Evolutionary conservation across 1,140 invertebrate genomes (phyloP).

Genomic region (Drosophila watanabei): DNA sequence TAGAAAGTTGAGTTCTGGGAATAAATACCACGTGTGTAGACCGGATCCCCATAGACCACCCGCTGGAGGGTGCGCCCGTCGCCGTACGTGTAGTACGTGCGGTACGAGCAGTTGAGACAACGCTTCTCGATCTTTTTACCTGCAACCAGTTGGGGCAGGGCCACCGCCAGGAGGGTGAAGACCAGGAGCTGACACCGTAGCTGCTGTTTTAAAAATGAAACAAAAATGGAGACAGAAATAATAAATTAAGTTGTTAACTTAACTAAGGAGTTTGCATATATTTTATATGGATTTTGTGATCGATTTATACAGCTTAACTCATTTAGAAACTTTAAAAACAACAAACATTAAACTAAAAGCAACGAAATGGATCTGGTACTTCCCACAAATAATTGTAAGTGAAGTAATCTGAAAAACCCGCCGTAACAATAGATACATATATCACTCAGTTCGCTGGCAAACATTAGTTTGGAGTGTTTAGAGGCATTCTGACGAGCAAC

Average conservation of each 20-base stretch:
- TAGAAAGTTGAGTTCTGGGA: background rate
- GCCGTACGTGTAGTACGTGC: constrained; percentile 77
- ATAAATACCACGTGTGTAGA: constrained; percentile 80
- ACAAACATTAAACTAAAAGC: background rate
- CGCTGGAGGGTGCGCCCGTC: constrained; percentile 70
- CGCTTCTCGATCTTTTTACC: constrained; percentile 78
- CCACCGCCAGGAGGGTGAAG: constrained; percentile 58
- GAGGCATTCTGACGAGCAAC: constrained; percentile 25
- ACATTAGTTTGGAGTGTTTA: constrained; percentile 37
- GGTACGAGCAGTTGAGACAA: constrained; percentile 74
- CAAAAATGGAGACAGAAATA: too few relatives aligned
- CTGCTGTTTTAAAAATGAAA: background rate
- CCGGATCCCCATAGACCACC: constrained; percentile 68
- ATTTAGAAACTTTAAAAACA: background rate
- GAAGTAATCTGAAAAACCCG: constrained; percentile 2
- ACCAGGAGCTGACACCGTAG: constrained; percentile 36
- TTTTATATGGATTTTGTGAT: too few relatives aligned
- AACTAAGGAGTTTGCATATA: too few relatives aligned
- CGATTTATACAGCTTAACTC: background rate
- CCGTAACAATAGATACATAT: background rate
- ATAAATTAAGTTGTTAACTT: too few relatives aligned
- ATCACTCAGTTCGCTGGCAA: constrained; percentile 11
- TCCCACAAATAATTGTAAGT: background rate
- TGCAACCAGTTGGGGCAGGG: constrained; percentile 48
- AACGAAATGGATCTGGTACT: background rate